Percentiles rank a stretch among this genome's conserved stretches.
phyloP scores from a whole-genome alignment of 2,113 vertebrate species.

The Myotis yumanensis region DNA sequence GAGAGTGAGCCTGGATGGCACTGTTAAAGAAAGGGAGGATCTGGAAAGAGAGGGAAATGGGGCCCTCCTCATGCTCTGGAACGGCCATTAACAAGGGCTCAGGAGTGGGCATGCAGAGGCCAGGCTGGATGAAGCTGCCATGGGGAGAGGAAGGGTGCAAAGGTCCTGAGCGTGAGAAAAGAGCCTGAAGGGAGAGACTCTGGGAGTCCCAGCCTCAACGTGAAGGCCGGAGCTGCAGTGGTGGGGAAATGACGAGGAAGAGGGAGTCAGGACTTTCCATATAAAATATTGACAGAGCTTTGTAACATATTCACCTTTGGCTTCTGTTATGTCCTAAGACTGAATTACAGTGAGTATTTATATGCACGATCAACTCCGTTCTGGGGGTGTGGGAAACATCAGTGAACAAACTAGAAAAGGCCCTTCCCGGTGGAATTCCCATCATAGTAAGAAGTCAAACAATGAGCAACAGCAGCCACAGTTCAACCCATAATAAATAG shows the following conservation, averaged over 20 bases:
- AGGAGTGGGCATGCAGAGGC: background rate
- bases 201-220: accelerated
- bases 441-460: background rate
- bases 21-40: no score
- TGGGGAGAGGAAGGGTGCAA: background rate
- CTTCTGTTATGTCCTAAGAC: background rate
- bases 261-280: background rate
- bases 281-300: background rate
- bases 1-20: background rate
- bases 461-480: background rate
- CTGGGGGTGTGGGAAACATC: background rate
- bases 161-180: background rate
- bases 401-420: background rate
- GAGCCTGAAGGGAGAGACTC: background rate
- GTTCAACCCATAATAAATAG: background rate
- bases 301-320: no score
- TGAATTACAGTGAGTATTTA: accelerated
- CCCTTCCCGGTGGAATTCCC: background rate
- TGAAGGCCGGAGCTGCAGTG: background rate
- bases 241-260: background rate
- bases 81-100: background rate
- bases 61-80: no score
- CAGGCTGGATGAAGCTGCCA: background rate
- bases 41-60: background rate
- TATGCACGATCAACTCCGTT: accelerated